Conservation (phyloP, 2,888 invertebrate species). For the Caenorhabditis auriculariae region DNA sequence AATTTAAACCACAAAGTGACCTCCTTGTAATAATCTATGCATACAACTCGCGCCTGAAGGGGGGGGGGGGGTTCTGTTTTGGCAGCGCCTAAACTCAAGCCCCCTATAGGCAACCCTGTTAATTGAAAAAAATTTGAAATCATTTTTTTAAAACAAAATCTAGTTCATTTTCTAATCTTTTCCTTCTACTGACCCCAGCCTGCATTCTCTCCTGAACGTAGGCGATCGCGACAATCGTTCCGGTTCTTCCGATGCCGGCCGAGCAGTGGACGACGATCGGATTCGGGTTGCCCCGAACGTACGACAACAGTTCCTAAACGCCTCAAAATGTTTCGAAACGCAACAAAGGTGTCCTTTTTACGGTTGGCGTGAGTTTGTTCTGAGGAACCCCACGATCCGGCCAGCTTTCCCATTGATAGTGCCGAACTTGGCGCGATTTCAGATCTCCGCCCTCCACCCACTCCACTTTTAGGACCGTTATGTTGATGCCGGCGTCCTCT, state of each 20-base stretch:
- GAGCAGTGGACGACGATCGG: slow-evolving; percentile 50
- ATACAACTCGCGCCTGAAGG: too few relatives aligned
- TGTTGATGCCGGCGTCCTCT: slow-evolving; percentile 18
- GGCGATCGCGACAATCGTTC: slow-evolving; percentile 44
- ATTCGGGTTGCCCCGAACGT: slow-evolving; percentile 21
- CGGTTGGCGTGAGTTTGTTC: slow-evolving; percentile 17
- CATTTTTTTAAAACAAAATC: too few relatives aligned
- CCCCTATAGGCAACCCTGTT: too few relatives aligned
- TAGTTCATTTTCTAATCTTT: neutral
- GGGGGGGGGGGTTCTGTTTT: too few relatives aligned
- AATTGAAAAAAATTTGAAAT: too few relatives aligned
- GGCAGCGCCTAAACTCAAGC: too few relatives aligned
- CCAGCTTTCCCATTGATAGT: slow-evolving; percentile 47
- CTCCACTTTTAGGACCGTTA: slow-evolving; percentile 13
- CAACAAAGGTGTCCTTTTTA: neutral
- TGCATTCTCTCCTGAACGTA: slow-evolving; percentile 31
- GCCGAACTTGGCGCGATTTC: slow-evolving; percentile 12
- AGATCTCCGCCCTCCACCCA: slow-evolving; percentile 13
- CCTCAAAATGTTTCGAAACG: neutral
- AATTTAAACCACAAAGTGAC: too few relatives aligned
- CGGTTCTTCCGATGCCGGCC: slow-evolving; percentile 49
- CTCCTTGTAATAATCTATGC: too few relatives aligned
- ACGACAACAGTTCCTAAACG: slow-evolving; percentile 16
- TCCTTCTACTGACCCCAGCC: slow-evolving; percentile 15
- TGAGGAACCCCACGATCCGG: slow-evolving; percentile 40